These are phyloP conservation scores for Takifugu rubripes DNA, from an alignment of 2,797 vertebrate genomes.

Conservation along the genomic window DNA sequence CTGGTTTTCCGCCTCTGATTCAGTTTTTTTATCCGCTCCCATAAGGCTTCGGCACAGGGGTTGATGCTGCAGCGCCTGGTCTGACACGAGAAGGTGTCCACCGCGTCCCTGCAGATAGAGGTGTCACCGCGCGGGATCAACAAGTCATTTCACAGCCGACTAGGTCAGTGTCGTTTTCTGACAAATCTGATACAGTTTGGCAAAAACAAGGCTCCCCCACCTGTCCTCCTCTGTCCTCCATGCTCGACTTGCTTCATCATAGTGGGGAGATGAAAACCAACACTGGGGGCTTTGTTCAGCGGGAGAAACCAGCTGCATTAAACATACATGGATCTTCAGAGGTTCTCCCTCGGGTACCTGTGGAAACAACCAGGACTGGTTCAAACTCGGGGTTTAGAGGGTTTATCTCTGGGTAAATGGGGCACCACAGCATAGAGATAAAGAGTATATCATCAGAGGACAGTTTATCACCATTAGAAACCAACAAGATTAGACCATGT, in stretches of 20 bases:
- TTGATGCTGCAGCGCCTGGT: constrained; percentile 13
- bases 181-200: constrained; percentile 51
- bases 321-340: constrained; percentile 54
- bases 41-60: constrained; percentile 16
- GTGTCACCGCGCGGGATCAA: constrained; percentile 41
- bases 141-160: constrained; percentile 65
- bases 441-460: neutral
- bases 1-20: constrained; percentile 4
- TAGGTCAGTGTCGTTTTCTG: constrained; percentile 39
- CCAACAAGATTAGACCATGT: neutral
- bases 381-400: neutral
- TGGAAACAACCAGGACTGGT: constrained; percentile 24
- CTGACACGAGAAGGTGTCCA: constrained; percentile 39
- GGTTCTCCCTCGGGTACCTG: constrained; percentile 45
- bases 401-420: neutral
- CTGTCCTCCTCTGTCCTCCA: constrained; percentile 29
- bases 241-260: constrained; percentile 46
- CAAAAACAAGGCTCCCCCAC: constrained; percentile 36
- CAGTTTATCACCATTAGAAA: too few species aligned
- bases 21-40: neutral
- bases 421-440: too few species aligned
- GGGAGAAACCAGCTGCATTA: constrained; percentile 56
- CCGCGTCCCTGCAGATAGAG: constrained; percentile 23
- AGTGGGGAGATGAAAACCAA: constrained; percentile 45
- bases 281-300: constrained; percentile 52